Base-by-base conservation (phyloP, 1,140 invertebrate genomes). In the Rhopalosiphum padi region DNA sequence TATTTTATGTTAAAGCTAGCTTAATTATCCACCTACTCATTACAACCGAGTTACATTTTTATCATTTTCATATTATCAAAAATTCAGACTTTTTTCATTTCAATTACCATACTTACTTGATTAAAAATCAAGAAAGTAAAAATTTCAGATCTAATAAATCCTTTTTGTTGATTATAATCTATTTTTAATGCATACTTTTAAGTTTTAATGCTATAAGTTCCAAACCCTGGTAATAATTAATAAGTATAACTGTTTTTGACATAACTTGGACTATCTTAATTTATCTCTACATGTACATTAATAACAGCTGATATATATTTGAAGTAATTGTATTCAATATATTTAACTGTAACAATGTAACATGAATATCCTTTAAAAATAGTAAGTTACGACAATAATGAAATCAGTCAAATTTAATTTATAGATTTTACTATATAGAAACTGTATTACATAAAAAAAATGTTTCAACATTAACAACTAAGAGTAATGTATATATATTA, bases 391-490 rank as follows among this genome's bases (percentile, higher is more conserved):
- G 0, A 25, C 43, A 11, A 41, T 41, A 37, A 37, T 41, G 6
- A 83, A 85, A 85, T 41, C 23, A 53, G 21, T 53, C 48, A 89
- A 25, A 37, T 51, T 21, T 21, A 87, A 88, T 43, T 86, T 46
- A 43, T 22, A 23, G 21, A 25, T 89, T 55, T 41, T 55, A 89
- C 35, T 55, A 53, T 25, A 55, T 41, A 55, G 22, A 37, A 51
- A 55, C 18, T 89, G n/a, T 37, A 37, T 55, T 86, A 89, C 35
- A 55, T 35, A 37, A 35, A 89, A 51, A 53, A 89, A 51, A 55
- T n/a, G 0, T 87, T 89, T 89, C 25, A 35, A 37, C 86, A 87
- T 55, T 43, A 68, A 90, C 37, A 68, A 90, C 89, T 90, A 89
- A 86, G 23, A 30, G 85, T 51, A 88, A 37, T 51, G 18, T 41